Conservation (phyloP, 2,888 invertebrate genomes). For the Acrocyrtus sp. region DNA sequence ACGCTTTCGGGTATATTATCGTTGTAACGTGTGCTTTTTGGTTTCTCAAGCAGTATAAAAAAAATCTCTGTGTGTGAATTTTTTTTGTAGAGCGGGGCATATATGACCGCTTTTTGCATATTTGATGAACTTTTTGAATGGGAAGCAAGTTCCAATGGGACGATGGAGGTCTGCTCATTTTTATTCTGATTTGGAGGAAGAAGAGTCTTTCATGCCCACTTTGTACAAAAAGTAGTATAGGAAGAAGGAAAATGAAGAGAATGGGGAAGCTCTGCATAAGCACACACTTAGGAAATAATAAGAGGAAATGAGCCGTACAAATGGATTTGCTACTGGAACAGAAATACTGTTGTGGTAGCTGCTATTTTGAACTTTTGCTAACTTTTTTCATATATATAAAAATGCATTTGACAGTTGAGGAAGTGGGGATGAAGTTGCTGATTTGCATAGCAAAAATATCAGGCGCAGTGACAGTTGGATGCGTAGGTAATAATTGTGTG, state of each 20-base stretch:
- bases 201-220: too few relatives aligned
- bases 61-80: background rate
- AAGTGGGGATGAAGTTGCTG: background rate
- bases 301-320: constrained; percentile 19
- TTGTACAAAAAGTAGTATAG: too few relatives aligned
- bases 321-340: background rate
- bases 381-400: too few relatives aligned
- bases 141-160: background rate
- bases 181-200: background rate
- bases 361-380: too few relatives aligned
- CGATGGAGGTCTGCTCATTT: background rate
- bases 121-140: constrained; percentile 12
- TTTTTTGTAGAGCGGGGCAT: background rate
- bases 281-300: background rate
- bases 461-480: background rate
- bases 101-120: constrained; percentile 6
- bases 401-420: background rate
- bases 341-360: background rate
- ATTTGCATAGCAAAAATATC: background rate
- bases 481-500: too few relatives aligned
- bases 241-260: constrained; percentile 9
- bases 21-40: background rate
- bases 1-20: background rate
- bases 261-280: background rate
- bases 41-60: too few relatives aligned